A percentile compares a stretch with the other conserved stretches of the same genome.
Evolutionary conservation across 2,113 vertebrate species (phyloP).

Genomic region (Anoura caudifer): DNA sequence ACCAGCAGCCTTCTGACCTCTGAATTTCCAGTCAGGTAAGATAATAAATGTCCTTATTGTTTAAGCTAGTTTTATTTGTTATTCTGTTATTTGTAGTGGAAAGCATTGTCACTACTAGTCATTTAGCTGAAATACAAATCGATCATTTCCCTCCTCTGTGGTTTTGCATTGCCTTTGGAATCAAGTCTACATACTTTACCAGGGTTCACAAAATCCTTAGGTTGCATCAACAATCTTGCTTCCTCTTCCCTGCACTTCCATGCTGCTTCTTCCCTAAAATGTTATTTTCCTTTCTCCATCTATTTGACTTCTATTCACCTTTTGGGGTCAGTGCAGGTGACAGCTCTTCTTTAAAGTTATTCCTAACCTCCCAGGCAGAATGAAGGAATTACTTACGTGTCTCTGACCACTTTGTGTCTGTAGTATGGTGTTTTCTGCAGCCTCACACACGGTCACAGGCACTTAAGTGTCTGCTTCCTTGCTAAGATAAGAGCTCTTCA

Average conservation of each 20-base stretch:
- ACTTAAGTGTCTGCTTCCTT: not conserved
- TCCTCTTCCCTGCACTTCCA: not conserved
- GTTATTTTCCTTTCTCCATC: not conserved
- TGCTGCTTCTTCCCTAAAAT: not conserved
- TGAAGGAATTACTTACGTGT: not conserved
- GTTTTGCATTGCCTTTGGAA: not conserved
- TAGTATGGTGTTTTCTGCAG: not conserved
- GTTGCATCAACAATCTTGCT: not conserved
- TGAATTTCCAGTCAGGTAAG: not conserved
- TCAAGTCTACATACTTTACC: not conserved
- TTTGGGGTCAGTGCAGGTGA: not conserved
- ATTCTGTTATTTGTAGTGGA: not conserved
- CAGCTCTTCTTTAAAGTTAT: not conserved
- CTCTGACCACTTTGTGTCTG: not conserved
- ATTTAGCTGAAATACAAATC: not conserved
- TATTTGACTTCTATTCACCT: not conserved
- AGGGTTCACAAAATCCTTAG: not conserved
- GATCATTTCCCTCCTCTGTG: conserved; percentile 10
- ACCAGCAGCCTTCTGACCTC: not conserved
- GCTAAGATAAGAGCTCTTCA: not conserved
- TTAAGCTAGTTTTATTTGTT: not conserved
- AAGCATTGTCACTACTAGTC: not conserved
- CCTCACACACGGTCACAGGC: not conserved
- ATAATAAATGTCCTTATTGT: not conserved
- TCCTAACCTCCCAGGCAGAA: not conserved